Conservation (phyloP, 2,797 vertebrate species). For the Mycteria americana region DNA sequence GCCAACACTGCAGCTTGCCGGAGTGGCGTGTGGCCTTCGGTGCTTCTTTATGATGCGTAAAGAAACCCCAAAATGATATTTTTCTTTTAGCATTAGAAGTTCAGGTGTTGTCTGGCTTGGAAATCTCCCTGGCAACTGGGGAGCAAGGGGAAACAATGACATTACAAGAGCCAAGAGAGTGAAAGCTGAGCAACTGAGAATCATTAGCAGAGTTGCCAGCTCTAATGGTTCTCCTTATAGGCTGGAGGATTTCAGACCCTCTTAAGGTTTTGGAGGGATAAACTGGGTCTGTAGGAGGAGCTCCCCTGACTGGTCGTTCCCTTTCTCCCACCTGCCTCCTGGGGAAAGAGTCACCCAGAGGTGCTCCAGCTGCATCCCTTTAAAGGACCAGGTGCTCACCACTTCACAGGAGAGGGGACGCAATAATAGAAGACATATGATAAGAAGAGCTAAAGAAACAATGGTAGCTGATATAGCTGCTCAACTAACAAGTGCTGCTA, state of each 20-base stretch:
- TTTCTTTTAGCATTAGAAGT: conserved; percentile 10
- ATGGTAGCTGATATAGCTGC: background rate
- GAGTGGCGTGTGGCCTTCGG: background rate
- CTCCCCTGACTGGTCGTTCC: background rate
- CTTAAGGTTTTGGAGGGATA: background rate
- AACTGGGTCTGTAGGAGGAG: background rate
- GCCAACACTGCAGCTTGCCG: background rate
- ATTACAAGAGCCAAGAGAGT: background rate
- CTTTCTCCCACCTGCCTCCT: background rate
- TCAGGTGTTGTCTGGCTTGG: background rate
- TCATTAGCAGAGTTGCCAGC: background rate
- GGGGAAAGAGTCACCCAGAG: background rate
- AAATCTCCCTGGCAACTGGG: background rate
- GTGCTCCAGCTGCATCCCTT: background rate
- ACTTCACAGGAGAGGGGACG: background rate
- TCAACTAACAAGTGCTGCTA: background rate
- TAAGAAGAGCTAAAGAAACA: background rate
- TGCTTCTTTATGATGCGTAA: background rate
- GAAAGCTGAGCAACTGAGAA: background rate
- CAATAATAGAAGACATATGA: background rate
- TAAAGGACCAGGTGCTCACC: background rate
- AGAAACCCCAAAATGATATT: background rate
- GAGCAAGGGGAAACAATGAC: background rate
- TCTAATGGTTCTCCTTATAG: background rate
- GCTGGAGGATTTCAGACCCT: background rate